A percentile compares a stretch with the other conserved stretches of the same genome.
phyloP scores from a whole-genome alignment of 2,113 vertebrate species.

The Passer montanus region DNA sequence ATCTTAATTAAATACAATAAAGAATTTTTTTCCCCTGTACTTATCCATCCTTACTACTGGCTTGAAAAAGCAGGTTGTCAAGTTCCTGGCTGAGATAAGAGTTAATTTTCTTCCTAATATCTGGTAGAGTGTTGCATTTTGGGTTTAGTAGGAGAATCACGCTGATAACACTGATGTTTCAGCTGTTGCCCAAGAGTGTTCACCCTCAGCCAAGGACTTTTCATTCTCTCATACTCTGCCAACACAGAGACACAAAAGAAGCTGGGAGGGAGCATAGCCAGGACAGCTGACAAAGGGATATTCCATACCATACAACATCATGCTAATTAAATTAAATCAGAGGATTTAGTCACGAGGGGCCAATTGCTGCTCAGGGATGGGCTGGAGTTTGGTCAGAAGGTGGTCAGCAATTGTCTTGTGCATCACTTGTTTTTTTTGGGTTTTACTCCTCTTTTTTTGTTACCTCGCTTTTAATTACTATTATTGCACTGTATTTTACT shows the following conservation, averaged over 20 bases:
- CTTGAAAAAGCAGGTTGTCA: not conserved
- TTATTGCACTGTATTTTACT: not conserved
- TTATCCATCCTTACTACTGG: not conserved
- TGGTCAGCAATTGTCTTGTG: not conserved
- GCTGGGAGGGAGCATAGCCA: not conserved
- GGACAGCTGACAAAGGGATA: not conserved
- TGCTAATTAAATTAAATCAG: not conserved
- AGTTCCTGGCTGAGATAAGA: not conserved
- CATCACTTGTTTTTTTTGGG: not conserved
- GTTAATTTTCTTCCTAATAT: not conserved
- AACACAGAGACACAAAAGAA: not conserved
- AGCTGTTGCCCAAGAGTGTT: not conserved
- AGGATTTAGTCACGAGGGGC: not conserved
- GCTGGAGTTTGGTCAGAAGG: not conserved
- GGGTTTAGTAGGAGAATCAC: not conserved
- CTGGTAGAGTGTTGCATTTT: not conserved
- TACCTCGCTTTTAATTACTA: not conserved
- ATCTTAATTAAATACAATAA: not conserved
- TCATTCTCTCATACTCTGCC: not conserved
- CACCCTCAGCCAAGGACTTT: not conserved
- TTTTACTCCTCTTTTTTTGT: not conserved
- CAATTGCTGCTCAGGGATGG: not conserved
- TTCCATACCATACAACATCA: not conserved
- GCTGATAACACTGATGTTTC: not conserved
- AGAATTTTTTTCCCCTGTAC: not conserved